phyloP scores from a whole-genome alignment of 1,140 invertebrate genomes.

The Chironomus striatipennis region DNA sequence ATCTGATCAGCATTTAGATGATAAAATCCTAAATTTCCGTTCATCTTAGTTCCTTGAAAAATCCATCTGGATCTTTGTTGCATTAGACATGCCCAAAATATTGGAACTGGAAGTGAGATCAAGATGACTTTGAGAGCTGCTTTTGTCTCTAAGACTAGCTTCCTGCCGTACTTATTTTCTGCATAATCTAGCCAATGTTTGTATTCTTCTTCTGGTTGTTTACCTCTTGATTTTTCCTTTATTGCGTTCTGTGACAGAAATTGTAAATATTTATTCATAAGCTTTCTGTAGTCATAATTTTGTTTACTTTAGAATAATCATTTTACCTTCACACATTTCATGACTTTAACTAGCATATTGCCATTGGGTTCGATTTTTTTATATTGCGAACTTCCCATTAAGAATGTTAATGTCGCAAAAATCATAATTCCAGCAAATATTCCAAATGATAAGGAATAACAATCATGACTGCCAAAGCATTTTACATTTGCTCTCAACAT shows the following conservation, averaged over 20 bases:
- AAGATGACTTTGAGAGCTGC: constrained; percentile 39
- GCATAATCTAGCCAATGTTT: constrained; percentile 65
- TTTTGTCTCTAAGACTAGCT: constrained; percentile 51
- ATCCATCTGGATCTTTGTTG: constrained; percentile 59
- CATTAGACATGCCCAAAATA: constrained; percentile 64
- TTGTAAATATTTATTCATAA: constrained; percentile 28
- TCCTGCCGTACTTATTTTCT: constrained; percentile 50
- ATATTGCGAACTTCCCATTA: constrained; percentile 46
- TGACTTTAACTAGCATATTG: constrained; percentile 47
- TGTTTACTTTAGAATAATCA: background rate
- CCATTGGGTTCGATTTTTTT: constrained; percentile 45
- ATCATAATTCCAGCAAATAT: constrained; percentile 50
- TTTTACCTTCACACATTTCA: background rate
- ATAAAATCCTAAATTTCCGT: constrained; percentile 44
- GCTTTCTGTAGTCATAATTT: background rate
- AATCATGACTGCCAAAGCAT: constrained; percentile 48
- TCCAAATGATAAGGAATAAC: constrained; percentile 56
- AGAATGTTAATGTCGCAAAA: constrained; percentile 47
- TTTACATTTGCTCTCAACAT: constrained; percentile 46
- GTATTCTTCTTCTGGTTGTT: constrained; percentile 36
- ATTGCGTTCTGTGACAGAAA: constrained; percentile 35
- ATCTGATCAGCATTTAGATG: constrained; percentile 56
- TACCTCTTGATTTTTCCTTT: background rate
- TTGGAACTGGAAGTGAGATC: constrained; percentile 54
- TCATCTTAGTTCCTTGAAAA: constrained; percentile 59